Evolutionary conservation across 2,888 invertebrate species (phyloP), one percentile per base, ranked within the genome.

Genomic region (Sminthurinus aureus): DNA sequence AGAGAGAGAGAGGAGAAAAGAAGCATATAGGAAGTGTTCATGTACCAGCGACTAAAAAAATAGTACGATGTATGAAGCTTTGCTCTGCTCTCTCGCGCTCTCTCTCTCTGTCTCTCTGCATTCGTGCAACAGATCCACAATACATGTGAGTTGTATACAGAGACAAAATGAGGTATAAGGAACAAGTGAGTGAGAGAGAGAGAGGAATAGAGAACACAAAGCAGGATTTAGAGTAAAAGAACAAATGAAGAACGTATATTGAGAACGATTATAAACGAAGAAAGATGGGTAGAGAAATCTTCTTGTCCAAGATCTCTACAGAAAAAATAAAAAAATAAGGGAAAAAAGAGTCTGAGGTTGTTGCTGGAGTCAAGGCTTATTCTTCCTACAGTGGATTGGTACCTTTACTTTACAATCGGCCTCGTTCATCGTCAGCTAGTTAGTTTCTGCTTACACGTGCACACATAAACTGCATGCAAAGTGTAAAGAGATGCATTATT

Each of bases 401-500:
- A 69, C n/a, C n/a, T 69, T 15, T 69, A 69, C n/a, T 69, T 15
- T 69, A 69, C 69, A 69, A 69, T 69, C 69, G 58, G 66, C 69
- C 79, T 69, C 69, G 58, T 79, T 79, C 79, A 69, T 69, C 79
- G 78, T 69, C 80, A 78, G 69, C 69, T 69, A 81, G 75, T 64
- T 58, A 82, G 78, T 69, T 24, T 51, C 69, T 50, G 67, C 80
- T 79, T 76, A 83, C 69, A 20, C 80, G 83, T 80, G 80, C 83
- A 83, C 67, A 83, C 79, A 69, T 75, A 80, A 83, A 83, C 75
- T 80, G 80, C 83, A 83, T 83, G 83, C 79, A 83, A 83, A 83
- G 83, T 83, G 83, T 80, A 83, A 83, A 76, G 80, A 80, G 80
- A 75, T 66, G 79, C 79, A 83, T 83, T 83, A 83, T 83, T 80